These are phyloP conservation scores for Speoplatyrhinus poulsoni DNA, from an alignment of 2,113 vertebrate genomes.

Conservation along the genomic window DNA sequence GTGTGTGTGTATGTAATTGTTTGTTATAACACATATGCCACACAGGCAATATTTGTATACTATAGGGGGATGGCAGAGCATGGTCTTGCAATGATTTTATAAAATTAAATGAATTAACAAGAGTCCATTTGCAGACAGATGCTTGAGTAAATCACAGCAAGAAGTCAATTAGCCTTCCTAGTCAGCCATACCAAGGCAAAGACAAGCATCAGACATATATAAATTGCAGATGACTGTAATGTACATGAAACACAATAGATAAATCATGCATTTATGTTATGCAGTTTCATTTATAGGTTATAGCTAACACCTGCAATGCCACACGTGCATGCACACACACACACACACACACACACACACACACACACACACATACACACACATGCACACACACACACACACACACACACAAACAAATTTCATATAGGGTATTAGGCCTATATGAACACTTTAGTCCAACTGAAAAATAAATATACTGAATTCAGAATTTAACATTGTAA, in stretches of 20 bases:
- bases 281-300: not conserved
- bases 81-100: conserved; percentile 59
- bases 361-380: not conserved
- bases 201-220: conserved; percentile 20
- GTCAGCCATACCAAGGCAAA: conserved; percentile 59
- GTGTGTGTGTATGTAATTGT: not conserved
- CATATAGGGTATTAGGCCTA: too few species aligned
- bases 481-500: too few species aligned
- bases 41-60: conserved; percentile 14
- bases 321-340: not conserved
- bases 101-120: conserved; percentile 70
- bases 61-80: conserved; percentile 49
- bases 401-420: too few species aligned
- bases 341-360: not conserved
- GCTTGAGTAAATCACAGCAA: conserved; percentile 67
- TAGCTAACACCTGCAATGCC: not conserved
- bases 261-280: not conserved
- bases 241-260: conserved; percentile 13
- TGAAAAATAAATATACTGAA: too few species aligned
- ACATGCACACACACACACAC: too few species aligned
- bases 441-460: too few species aligned
- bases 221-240: conserved; percentile 27
- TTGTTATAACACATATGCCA: conserved; percentile 22
- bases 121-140: conserved; percentile 68
- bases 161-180: conserved; percentile 61